phyloP scores from a whole-genome alignment of 2,888 invertebrate genomes.

The Matsumyia berberina region DNA sequence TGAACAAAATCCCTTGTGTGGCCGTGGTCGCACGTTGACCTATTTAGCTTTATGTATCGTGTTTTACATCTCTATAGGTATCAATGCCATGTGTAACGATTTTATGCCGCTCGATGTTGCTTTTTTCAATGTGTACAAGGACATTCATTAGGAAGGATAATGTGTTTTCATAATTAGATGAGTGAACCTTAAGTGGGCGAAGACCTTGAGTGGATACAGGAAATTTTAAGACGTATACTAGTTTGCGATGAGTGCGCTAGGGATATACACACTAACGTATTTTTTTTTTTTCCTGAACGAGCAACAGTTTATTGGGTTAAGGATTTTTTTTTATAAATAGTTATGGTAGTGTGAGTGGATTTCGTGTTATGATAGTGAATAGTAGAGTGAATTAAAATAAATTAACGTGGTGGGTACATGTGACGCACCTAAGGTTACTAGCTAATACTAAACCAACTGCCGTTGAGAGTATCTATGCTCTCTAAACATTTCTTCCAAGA shows the following conservation, averaged over 20 bases:
- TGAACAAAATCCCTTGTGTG: constrained; percentile 26
- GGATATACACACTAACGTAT: neutral
- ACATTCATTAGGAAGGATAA: constrained; percentile 71
- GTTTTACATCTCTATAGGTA: constrained; percentile 48
- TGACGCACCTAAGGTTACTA: neutral
- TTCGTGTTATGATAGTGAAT: neutral
- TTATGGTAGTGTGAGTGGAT: constrained; percentile 3
- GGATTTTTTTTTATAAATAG: constrained; percentile 37
- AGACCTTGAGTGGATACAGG: constrained; percentile 49
- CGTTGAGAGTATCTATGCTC: too few species aligned
- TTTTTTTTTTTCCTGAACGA: constrained; percentile 10
- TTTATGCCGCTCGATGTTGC: constrained; percentile 43
- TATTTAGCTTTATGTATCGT: constrained; percentile 43
- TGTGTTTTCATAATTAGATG: constrained; percentile 73
- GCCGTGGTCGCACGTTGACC: constrained; percentile 61
- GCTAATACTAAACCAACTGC: too few species aligned
- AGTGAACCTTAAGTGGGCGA: constrained; percentile 63
- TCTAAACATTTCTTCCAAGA: too few species aligned
- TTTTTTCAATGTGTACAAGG: constrained; percentile 61
- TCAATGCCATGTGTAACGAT: constrained; percentile 62
- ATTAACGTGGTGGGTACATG: neutral
- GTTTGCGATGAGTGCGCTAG: constrained; percentile 7
- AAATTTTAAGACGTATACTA: constrained; percentile 49
- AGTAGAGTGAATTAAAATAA: neutral
- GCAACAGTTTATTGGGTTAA: constrained; percentile 68